phyloP scores from a whole-genome alignment of 1,140 invertebrate genomes.

The Oedothorax gibbosus region DNA sequence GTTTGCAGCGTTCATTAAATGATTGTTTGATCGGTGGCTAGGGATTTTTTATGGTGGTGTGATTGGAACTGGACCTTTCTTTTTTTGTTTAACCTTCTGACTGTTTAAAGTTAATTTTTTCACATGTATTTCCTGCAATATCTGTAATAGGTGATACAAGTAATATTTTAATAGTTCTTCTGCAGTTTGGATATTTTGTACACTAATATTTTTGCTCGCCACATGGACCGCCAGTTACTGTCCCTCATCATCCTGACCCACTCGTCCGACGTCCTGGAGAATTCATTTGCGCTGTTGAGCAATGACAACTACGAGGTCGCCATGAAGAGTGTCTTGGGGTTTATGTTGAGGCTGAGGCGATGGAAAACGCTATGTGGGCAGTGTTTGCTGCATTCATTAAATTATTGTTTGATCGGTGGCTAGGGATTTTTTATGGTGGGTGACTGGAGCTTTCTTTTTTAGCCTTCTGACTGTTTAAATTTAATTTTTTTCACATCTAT shows the following conservation, averaged over 20 bases:
- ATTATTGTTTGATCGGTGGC: conserved; percentile 70
- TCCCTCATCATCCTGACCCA: conserved; percentile 95
- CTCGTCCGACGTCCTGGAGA: conserved; percentile 98
- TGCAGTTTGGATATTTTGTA: no score
- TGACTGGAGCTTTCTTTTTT: no score
- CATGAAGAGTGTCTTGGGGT: conserved; percentile 93
- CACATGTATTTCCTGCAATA: no score
- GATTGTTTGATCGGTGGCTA: conserved; percentile 61
- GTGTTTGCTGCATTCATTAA: conserved; percentile 98
- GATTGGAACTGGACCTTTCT: no score
- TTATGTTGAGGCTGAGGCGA: conserved; percentile 94
- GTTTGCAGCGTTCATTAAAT: conserved; percentile 98
- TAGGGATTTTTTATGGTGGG: no score
- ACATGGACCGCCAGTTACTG: conserved; percentile 94
- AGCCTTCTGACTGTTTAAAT: no score
- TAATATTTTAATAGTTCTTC: no score
- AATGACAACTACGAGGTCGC: conserved; percentile 99
- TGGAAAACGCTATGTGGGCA: conserved; percentile 95
- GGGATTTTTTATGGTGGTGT: no score
- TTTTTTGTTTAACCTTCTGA: no score
- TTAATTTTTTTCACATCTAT: no score
- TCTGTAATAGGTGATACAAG: no score
- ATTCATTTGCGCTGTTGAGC: conserved; percentile 98
- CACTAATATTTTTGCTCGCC: conserved; percentile 73
- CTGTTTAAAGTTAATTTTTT: no score